Evolutionary conservation across 2,113 vertebrate genomes (phyloP).

Genomic region (Diadophis punctatus): DNA sequence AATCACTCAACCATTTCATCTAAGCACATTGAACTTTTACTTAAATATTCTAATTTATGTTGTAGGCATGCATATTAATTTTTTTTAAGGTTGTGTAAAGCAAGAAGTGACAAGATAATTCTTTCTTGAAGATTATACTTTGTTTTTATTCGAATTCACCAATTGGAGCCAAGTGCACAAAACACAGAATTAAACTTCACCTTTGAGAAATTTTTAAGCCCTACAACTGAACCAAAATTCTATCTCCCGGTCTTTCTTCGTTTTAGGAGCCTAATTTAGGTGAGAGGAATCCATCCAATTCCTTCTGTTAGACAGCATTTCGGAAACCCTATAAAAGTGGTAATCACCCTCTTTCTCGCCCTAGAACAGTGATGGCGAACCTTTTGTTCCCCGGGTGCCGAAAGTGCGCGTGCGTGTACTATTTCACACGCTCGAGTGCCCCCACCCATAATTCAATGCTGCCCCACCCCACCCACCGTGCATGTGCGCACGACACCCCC

Average conservation of each 20-base stretch:
- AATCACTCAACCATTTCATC: not conserved
- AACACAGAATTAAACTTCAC: not conserved
- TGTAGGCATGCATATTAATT: not conserved
- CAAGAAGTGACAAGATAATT: not conserved
- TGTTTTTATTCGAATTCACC: not conserved
- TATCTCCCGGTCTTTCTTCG: not conserved
- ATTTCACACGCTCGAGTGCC: no score
- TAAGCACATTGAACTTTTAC: not conserved
- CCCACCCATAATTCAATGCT: no score
- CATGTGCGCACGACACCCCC: no score
- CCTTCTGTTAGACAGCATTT: not conserved
- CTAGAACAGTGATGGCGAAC: not conserved
- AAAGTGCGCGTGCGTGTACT: no score
- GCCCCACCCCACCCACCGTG: no score
- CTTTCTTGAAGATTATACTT: not conserved
- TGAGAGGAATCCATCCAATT: not conserved
- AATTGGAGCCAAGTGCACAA: not conserved
- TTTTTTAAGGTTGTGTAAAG: not conserved
- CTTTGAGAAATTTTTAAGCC: not conserved
- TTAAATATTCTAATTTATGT: no score
- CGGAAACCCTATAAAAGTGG: not conserved
- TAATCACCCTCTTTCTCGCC: not conserved
- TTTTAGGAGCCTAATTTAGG: not conserved
- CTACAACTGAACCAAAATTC: not conserved
- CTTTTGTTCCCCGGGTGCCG: no score